These are phyloP conservation scores for Monarcha castaneiventris DNA, from an alignment of 2,113 vertebrate species.

Conservation along the genomic window DNA sequence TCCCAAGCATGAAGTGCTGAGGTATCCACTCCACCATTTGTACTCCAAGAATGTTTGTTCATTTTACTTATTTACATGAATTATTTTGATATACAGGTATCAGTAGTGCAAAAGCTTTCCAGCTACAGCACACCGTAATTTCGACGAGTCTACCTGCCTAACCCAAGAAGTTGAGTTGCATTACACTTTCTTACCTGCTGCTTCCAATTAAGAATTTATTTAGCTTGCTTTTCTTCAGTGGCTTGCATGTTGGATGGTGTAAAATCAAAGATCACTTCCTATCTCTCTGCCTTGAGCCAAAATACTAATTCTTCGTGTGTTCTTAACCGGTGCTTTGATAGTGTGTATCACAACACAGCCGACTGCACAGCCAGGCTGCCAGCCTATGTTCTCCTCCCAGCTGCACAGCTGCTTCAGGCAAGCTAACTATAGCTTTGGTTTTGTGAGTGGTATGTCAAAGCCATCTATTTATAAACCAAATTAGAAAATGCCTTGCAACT, in stretches of 20 bases:
- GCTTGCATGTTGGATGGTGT: not conserved
- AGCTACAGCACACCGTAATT: not conserved
- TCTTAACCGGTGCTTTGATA: slow-evolving; percentile 29
- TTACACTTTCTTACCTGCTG: not conserved
- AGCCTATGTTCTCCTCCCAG: not conserved
- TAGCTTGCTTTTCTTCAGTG: not conserved
- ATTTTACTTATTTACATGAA: not conserved
- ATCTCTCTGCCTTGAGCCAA: not conserved
- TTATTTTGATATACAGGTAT: not conserved
- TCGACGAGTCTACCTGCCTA: not conserved
- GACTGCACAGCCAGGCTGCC: not conserved
- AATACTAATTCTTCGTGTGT: slow-evolving; percentile 5
- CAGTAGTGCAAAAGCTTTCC: not conserved
- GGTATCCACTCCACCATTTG: not conserved
- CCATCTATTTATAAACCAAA: slow-evolving; percentile 54
- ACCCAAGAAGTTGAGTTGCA: not conserved
- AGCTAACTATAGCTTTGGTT: slow-evolving; percentile 47
- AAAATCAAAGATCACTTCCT: not conserved
- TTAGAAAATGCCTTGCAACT: slow-evolving; percentile 37
- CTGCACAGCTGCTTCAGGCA: slow-evolving; percentile 33
- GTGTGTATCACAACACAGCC: not conserved
- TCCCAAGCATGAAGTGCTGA: not conserved
- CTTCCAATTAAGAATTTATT: not conserved
- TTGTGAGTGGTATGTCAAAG: slow-evolving; percentile 39
- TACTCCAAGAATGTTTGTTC: not conserved